These are phyloP conservation scores for Selene dorsalis DNA, from an alignment of 2,797 vertebrate species.

Conservation along the genomic window DNA sequence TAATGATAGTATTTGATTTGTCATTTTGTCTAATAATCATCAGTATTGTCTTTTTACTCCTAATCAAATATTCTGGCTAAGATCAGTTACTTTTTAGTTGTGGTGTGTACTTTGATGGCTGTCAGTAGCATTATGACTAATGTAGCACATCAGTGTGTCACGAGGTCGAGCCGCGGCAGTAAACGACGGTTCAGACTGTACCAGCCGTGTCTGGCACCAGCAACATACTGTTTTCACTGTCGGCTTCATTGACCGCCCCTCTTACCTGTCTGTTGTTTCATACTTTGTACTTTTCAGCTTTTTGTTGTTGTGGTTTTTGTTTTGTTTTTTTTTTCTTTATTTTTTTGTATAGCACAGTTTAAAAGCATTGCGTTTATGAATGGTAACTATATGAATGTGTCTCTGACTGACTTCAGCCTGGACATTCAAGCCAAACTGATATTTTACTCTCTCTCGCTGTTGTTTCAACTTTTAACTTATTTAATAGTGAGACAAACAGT, in stretches of 20 bases:
- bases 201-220: constrained; percentile 76
- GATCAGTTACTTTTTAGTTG: constrained; percentile 57
- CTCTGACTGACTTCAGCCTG: constrained; percentile 53
- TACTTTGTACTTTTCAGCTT: constrained; percentile 28
- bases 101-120: constrained; percentile 64
- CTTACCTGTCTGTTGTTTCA: constrained; percentile 37
- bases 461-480: constrained; percentile 46
- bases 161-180: constrained; percentile 53
- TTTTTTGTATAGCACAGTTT: constrained; percentile 70
- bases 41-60: constrained; percentile 74
- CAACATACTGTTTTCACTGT: constrained; percentile 58
- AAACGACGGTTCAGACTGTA: constrained; percentile 59
- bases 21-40: constrained; percentile 65
- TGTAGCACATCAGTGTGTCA: constrained; percentile 82
- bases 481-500: constrained; percentile 25
- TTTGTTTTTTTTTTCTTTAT: not conserved
- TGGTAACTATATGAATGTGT: constrained; percentile 77
- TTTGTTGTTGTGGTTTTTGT: not conserved
- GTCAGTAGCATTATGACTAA: constrained; percentile 74
- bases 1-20: constrained; percentile 63
- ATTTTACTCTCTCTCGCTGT: constrained; percentile 35
- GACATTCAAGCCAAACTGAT: constrained; percentile 63
- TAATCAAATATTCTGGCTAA: constrained; percentile 75
- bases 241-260: constrained; percentile 52
- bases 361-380: constrained; percentile 55